Evolutionary conservation across 2,888 invertebrate species (phyloP).

Genomic region (Megaustenia siamemsis): DNA sequence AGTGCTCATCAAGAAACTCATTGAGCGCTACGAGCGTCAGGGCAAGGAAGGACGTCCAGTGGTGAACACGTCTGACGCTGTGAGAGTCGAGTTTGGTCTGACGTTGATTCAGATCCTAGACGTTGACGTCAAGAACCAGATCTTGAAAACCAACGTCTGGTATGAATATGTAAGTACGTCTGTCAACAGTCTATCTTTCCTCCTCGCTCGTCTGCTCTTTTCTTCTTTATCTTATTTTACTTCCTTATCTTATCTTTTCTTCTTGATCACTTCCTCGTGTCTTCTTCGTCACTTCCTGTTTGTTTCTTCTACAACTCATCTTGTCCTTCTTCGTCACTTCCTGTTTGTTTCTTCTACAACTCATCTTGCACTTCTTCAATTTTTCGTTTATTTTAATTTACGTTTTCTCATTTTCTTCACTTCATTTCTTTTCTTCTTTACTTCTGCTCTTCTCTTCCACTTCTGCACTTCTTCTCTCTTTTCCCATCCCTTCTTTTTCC

Average conservation of each 20-base stretch:
- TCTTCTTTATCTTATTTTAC: not conserved
- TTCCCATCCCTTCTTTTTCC: too few species aligned
- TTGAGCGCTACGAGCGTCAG: conserved; percentile 69
- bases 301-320: too few species aligned
- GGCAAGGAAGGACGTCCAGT: conserved; percentile 74
- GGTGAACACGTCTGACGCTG: conserved; percentile 71
- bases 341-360: not conserved
- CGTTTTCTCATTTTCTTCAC: not conserved
- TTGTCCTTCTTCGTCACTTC: too few species aligned
- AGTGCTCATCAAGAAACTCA: conserved; percentile 73
- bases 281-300: too few species aligned
- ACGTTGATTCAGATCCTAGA: conserved; percentile 73
- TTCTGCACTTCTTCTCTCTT: not conserved
- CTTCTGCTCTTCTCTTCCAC: not conserved
- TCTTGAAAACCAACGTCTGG: conserved; percentile 74
- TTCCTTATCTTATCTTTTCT: too few species aligned
- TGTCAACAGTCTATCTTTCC: not conserved
- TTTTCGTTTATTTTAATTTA: conserved; percentile 20
- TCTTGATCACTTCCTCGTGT: not conserved
- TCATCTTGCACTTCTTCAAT: not conserved
- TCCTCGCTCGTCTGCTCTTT: conserved; percentile 27
- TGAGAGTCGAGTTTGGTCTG: conserved; percentile 71
- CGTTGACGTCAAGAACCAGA: conserved; percentile 74
- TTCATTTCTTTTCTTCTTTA: not conserved
- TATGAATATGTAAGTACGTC: conserved; percentile 71